Conservation (phyloP, 2,888 invertebrate genomes). For the Allolobophora icterica region DNA sequence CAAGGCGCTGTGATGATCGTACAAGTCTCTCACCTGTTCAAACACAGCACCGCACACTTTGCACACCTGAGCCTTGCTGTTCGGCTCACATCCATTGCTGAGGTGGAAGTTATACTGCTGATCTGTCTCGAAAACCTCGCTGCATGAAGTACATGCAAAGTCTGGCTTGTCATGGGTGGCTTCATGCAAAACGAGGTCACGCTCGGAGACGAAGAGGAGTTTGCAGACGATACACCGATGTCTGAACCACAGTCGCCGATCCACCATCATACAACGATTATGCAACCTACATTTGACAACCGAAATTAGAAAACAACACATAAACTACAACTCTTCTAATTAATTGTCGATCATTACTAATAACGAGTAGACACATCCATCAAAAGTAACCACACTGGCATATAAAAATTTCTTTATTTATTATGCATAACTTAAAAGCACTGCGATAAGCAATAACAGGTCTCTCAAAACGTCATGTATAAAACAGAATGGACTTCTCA, state of each 20-base stretch:
- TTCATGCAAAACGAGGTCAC: neutral
- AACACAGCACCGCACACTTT: neutral
- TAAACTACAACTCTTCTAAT: no score
- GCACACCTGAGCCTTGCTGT: constrained; percentile 9
- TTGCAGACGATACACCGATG: constrained; percentile 14
- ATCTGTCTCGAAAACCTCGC: neutral
- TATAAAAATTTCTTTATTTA: no score
- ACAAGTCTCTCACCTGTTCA: constrained; percentile 6
- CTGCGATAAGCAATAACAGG: neutral
- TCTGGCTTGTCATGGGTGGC: constrained; percentile 7
- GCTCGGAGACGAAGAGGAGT: constrained; percentile 1
- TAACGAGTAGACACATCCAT: neutral
- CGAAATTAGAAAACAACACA: no score
- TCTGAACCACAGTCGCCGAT: constrained; percentile 21
- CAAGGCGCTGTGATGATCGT: neutral
- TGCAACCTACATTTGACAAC: neutral
- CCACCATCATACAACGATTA: neutral
- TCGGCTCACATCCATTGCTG: neutral
- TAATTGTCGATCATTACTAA: no score
- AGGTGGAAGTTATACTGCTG: neutral
- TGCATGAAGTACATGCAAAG: neutral
- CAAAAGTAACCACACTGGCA: no score
- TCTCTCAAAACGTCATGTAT: neutral
- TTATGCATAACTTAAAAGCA: neutral
- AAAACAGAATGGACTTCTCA: neutral